These are phyloP conservation scores for Amblyornis subalaris DNA, from an alignment of 2,113 vertebrate species.

Conservation along the genomic window DNA sequence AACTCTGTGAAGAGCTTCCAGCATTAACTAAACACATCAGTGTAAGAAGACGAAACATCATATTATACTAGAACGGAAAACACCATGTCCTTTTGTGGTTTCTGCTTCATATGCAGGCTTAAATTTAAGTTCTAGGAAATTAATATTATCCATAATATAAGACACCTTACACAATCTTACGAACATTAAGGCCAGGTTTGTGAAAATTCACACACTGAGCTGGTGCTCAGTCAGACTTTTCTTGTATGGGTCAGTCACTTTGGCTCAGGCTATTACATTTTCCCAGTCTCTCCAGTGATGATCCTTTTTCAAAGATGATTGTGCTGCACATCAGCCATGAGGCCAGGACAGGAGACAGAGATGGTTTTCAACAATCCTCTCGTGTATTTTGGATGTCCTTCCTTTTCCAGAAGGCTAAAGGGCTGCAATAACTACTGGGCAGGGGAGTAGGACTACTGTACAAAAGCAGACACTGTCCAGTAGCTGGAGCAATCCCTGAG, in stretches of 20 bases:
- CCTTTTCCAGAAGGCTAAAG: neutral
- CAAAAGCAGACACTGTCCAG: neutral
- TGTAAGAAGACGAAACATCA: neutral
- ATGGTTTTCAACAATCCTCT: neutral
- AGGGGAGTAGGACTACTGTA: neutral
- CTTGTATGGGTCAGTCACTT: neutral
- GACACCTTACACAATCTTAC: neutral
- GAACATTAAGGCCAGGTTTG: neutral
- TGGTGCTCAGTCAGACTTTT: neutral
- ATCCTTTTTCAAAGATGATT: neutral
- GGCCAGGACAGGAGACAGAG: neutral
- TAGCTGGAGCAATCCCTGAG: neutral
- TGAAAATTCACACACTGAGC: neutral
- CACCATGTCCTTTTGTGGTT: neutral
- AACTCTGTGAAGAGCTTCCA: neutral
- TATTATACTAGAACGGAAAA: neutral
- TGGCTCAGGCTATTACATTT: neutral
- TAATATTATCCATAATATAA: neutral
- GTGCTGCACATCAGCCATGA: accelerated
- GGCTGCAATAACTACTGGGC: neutral
- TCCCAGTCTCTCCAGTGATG: neutral
- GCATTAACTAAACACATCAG: neutral
- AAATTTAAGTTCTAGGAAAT: neutral
- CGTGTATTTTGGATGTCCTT: neutral
- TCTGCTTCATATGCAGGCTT: neutral